A percentile compares a stretch with the other conserved stretches of the same genome.
These are phyloP conservation scores for Rhaphigaster nebulosa DNA, from an alignment of 2,888 invertebrate genomes.

Conservation along the genomic window DNA sequence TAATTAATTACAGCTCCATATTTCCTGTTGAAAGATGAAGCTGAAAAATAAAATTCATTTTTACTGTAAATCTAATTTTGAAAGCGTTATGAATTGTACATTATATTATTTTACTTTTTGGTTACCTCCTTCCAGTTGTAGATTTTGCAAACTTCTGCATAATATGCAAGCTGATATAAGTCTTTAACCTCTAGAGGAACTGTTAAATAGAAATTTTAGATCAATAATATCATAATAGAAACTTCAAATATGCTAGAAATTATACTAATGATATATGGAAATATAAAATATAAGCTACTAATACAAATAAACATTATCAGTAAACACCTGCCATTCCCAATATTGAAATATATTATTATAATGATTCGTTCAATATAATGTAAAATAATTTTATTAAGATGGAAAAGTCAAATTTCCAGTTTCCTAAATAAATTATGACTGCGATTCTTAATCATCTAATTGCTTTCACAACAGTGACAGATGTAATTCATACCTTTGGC, in stretches of 20 bases:
- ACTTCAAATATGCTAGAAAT: background rate
- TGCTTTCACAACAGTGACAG: background rate
- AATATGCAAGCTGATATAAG: background rate
- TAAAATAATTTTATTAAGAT: too few relatives aligned
- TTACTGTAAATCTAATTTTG: background rate
- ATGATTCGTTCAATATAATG: too few relatives aligned
- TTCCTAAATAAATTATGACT: background rate
- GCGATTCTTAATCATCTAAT: background rate
- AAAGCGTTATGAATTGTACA: background rate
- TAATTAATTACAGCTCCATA: background rate
- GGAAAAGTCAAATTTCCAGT: too few relatives aligned
- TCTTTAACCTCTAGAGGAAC: background rate
- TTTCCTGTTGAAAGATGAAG: background rate
- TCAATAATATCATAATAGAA: background rate
- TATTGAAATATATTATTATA: too few relatives aligned
- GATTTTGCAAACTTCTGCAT: background rate
- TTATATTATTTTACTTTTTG: background rate
- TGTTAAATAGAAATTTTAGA: background rate
- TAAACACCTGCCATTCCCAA: too few relatives aligned
- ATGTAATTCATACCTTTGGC: background rate
- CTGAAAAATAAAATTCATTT: background rate
- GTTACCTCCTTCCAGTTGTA: background rate
- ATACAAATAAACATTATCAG: too few relatives aligned
- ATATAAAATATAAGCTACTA: too few relatives aligned
- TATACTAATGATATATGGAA: background rate